Base-by-base conservation (phyloP, 2,888 invertebrate species). In the Scaptomyza caliginosa region DNA sequence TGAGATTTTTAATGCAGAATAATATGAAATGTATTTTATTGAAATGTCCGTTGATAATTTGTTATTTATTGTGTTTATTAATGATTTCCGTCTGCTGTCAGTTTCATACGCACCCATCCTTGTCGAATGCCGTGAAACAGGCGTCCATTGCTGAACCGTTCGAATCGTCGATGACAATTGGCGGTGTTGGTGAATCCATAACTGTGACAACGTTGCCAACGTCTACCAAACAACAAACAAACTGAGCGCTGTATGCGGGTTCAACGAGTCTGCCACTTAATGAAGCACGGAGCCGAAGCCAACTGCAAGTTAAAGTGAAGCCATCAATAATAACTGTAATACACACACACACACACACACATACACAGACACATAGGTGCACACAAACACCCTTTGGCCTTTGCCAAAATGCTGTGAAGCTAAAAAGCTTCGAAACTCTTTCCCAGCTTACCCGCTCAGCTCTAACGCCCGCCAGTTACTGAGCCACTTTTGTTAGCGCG, bases 101-200 rank as follows among this genome's bases (percentile, higher is more conserved):
- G n/a, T 52, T 51, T 32, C 8, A 58, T 54, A 93, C 94, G 93
- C 93, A 96, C 95, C 95, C 94, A 92, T 97, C 96, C 91, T 96
- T 96, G 92, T 97, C 97, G 92, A 97, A 97, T 77, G 96, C 96
- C 87, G 95, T 94, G 91, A 96, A 96, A 92, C 97, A 97, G 90
- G 96, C 96, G 93, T 97, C 97, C 97, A 97, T 97, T 91, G 94
- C 93, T 91, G 92, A 91, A 89, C 93, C 92, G 92, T 92, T 92
- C 84, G 91, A 92, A 91, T 93, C 92, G 88, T 93, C 93, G 89
- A 90, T 81, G 81, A 89, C 90, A 83, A 90, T 91, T 90, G 89
- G 78, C 86, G 90, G 90, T 85, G 89, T 90, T 83, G 90, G 90
- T 82, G 91, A 91, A 78, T 91, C 91, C 91, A 91, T 91, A 73